Evolutionary conservation across 2,113 vertebrate genomes (phyloP).

Genomic region (Oceanodroma tethys): DNA sequence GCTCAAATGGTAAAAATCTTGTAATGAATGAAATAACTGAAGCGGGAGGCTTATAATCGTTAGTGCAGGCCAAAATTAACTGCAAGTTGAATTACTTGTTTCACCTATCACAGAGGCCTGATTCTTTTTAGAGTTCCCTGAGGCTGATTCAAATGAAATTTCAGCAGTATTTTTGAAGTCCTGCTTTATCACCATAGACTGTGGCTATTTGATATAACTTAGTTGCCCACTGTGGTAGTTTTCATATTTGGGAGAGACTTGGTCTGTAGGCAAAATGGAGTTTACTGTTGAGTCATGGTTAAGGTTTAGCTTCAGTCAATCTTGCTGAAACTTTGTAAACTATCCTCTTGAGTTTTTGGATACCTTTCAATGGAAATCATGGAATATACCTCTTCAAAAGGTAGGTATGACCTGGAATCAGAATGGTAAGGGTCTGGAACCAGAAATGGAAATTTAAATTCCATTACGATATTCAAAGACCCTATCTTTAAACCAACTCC

Average conservation of each 20-base stretch:
- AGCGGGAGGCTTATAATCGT: not conserved
- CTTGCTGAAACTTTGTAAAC: not conserved
- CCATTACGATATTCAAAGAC: not conserved
- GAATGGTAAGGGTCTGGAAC: not conserved
- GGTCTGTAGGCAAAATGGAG: not conserved
- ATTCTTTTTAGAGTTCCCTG: not conserved
- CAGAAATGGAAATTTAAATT: not conserved
- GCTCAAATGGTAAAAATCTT: not conserved
- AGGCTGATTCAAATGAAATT: not conserved
- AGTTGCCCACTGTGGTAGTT: not conserved
- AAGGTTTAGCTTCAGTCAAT: not conserved
- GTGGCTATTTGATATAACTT: not conserved
- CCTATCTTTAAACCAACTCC: not conserved
- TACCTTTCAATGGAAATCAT: not conserved
- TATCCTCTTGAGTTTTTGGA: not conserved
- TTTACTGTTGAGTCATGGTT: not conserved
- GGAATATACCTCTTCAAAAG: not conserved
- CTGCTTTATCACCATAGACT: not conserved
- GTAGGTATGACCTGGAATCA: not conserved
- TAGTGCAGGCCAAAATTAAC: not conserved
- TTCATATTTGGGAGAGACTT: not conserved
- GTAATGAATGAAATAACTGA: not conserved
- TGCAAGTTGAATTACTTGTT: not conserved
- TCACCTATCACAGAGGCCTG: not conserved
- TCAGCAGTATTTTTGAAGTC: not conserved